Evolutionary conservation across 2,888 invertebrate species (phyloP), one percentile per base, ranked within the genome.

Genomic region (Tetragnatha montana): DNA sequence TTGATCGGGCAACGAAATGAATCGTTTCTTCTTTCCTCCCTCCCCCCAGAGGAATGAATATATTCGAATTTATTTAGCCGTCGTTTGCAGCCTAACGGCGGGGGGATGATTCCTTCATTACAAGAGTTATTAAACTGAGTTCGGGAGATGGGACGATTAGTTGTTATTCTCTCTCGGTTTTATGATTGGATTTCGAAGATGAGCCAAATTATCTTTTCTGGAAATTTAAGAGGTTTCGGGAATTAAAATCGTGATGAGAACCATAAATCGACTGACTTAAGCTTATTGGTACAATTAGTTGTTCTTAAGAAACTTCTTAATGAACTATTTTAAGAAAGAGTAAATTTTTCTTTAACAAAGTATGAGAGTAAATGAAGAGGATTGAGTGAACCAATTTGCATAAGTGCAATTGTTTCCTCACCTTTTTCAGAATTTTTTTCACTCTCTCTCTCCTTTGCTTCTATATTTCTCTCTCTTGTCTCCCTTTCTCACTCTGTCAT

Each of bases 101-200:
- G 19, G 60, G 35, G n/a, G 74, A 82, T 82, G 74, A 82, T 82
- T 82, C 17, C 70, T 73, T 74, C 74, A 82, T 82, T 82, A 82
- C 82, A 60, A 21, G 60, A 60, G 74, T 74, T 82, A 82, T 82
- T 82, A 82, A 60, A 60, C 60, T 17, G 60, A 17, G 60, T 73
- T 22, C 10, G 10, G 35, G 19, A 73, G 22, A 73, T 73, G 73
- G 12, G 19, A 73, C 60, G 60, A 60, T 60, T 60, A 60, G 60
- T 60, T 60, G 60, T 60, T 12, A 60, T 10, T 12, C 7, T 60
- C 60, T 17, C 17, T 60, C 10, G 17, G 17, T 60, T 60, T 60
- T 10, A 60, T 60, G 12, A 17, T 60, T 60, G 60, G 12, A 10
- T 60, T 60, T 60, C 60, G 60, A 60, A 60, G 17, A 60, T 17